Percentiles rank a stretch among this genome's conserved stretches.
Evolutionary conservation across 2,113 vertebrate genomes (phyloP).

Genomic region (Rhynchomys soricoides): DNA sequence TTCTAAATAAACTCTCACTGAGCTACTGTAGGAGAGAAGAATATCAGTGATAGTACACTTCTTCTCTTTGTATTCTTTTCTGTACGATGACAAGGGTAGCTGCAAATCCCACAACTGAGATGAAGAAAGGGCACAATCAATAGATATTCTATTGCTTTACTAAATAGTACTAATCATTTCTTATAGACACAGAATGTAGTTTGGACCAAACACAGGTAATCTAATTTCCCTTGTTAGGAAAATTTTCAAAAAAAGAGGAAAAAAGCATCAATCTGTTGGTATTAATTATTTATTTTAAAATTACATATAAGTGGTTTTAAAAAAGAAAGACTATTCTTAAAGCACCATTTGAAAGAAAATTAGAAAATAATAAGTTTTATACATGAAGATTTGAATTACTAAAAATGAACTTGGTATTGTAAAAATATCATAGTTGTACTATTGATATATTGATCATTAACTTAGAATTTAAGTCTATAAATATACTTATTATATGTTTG

Average conservation of each 20-base stretch:
- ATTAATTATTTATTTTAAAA: neutral
- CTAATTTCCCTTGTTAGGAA: neutral
- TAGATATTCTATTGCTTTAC: neutral
- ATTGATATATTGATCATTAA: neutral
- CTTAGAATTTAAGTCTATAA: neutral
- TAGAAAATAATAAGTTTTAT: neutral
- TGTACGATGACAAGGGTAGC: neutral
- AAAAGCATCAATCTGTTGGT: neutral
- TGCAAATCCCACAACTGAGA: neutral
- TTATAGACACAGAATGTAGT: neutral
- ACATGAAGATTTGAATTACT: neutral
- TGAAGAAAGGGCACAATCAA: neutral
- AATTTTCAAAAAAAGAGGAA: neutral
- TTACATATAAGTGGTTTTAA: neutral
- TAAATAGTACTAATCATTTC: fast-evolving
- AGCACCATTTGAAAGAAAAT: conserved; percentile 13
- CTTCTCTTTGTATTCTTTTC: neutral
- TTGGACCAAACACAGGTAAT: neutral
- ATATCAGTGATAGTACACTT: neutral
- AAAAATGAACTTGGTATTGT: neutral
- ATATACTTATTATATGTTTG: neutral
- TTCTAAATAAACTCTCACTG: neutral
- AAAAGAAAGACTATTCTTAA: neutral
- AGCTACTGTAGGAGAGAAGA: neutral
- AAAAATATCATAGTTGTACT: neutral